Percentiles rank a stretch among this genome's conserved stretches.
These are phyloP conservation scores for Pseudococcus longispinus DNA, from an alignment of 2,888 invertebrate species.

Conservation along the genomic window DNA sequence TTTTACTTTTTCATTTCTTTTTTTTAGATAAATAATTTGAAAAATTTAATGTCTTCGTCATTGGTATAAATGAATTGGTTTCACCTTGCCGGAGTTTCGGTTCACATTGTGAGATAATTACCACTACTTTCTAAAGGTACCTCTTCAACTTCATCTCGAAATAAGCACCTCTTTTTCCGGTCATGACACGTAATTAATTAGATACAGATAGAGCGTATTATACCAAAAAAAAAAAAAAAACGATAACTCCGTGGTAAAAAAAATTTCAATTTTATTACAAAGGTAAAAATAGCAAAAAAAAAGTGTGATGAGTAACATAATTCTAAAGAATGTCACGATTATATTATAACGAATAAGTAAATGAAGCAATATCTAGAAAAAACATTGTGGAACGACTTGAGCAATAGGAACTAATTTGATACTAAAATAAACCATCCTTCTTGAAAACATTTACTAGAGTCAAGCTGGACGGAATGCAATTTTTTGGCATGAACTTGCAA, in stretches of 20 bases:
- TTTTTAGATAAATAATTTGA: neutral
- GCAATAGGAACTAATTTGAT: neutral
- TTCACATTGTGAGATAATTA: too few species aligned
- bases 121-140: too few species aligned
- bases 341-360: neutral
- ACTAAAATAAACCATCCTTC: constrained; percentile 10
- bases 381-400: neutral
- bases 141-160: too few species aligned
- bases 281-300: neutral
- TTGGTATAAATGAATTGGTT: too few species aligned
- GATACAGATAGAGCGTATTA: neutral
- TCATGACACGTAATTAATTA: too few species aligned
- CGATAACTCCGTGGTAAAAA: neutral
- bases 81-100: too few species aligned
- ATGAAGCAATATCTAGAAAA: neutral
- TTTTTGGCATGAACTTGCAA: constrained; percentile 16
- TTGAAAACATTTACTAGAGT: neutral
- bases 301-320: neutral
- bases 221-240: too few species aligned
- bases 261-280: neutral
- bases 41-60: too few species aligned
- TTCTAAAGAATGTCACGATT: neutral
- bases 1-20: neutral
- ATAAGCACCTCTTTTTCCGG: too few species aligned
- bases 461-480: neutral